Evolutionary conservation across 1,140 invertebrate species (phyloP), one percentile per base, ranked within the genome.

Genomic region (Hycleus phaleratus): DNA sequence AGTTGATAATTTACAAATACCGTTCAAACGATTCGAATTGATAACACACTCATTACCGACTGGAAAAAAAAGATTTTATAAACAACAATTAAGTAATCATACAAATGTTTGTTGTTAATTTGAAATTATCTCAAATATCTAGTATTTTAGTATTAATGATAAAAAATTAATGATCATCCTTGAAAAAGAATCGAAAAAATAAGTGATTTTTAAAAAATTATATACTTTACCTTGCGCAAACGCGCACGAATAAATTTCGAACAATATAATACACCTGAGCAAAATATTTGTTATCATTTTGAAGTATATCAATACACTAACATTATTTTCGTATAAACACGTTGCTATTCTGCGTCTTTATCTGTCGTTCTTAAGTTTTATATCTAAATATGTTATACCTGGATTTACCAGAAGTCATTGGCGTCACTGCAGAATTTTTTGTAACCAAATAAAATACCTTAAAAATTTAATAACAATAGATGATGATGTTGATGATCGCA

Each of bases 1-100:
- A 7, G 60, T 47, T n/a, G 58, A 54, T 48, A 70, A 56, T 50
- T 65, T 65, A 49, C 70, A 72, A 38, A 61, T 47, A 4, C 70
- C 70, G 12, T n/a, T n/a, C 45, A 57, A 49, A 42, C 62, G 59
- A 18, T 62, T 70, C 8, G 38, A 43, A 56, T 60, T 49, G 6
- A 72, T 43, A 10, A 4, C 56, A 56, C 70, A 72, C 24, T 38
- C 45, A 26, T 62, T 46, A 3, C 66, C 68, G 44, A 68, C 68
- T 70, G 7, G 42, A 56, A 68, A 64, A 7, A 18, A 18, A 18
- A 18, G 12, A 12, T 12, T 18, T 18, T 18, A 18, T 18, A 18
- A 18, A 18, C 18, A 18, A 18, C 18, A 18, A 18, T 18, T 1
- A 18, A 3, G 3, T n/a, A 7, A 42, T n/a, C 9, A 42, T 32